phyloP scores from a whole-genome alignment of 2,888 invertebrate genomes.

The Zaprionus obscuricornis region DNA sequence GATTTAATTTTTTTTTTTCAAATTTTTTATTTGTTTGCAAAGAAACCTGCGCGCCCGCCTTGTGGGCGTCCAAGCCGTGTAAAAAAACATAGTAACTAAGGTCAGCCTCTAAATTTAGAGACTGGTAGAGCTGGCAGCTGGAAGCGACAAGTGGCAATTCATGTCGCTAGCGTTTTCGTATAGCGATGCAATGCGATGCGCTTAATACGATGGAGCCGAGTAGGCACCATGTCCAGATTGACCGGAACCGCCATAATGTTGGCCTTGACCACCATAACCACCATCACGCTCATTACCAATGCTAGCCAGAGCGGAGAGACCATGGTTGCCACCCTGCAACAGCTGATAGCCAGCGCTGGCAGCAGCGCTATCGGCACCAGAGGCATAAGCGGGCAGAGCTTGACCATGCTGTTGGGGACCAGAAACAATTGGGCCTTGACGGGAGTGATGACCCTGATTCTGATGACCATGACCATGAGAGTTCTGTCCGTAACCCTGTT shows the following conservation, averaged over 20 bases:
- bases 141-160: constrained; percentile 2
- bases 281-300: constrained; percentile 64
- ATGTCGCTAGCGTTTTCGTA: constrained; percentile 18
- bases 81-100: constrained; percentile 61
- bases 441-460: constrained; percentile 13
- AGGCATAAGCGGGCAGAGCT: constrained; percentile 62
- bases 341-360: constrained; percentile 76
- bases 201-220: constrained; percentile 52
- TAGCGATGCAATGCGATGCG: constrained; percentile 2
- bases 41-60: constrained; percentile 47
- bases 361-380: constrained; percentile 69
- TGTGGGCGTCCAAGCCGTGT: constrained; percentile 49
- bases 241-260: constrained; percentile 39
- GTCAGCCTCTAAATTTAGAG: constrained; percentile 21
- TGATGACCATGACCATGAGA: constrained; percentile 25
- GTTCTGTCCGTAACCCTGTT: constrained; percentile 66
- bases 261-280: constrained; percentile 45
- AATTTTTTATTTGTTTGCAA: constrained; percentile 69
- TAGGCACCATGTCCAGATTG: constrained; percentile 50
- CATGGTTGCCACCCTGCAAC: constrained; percentile 71
- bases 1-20: constrained; percentile 32
- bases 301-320: constrained; percentile 70
- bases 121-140: constrained; percentile 37
- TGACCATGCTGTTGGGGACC: constrained; percentile 46
- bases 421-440: constrained; percentile 47